Evolutionary conservation across 2,888 invertebrate species (phyloP).

Genomic region (Xiphydria camelus): DNA sequence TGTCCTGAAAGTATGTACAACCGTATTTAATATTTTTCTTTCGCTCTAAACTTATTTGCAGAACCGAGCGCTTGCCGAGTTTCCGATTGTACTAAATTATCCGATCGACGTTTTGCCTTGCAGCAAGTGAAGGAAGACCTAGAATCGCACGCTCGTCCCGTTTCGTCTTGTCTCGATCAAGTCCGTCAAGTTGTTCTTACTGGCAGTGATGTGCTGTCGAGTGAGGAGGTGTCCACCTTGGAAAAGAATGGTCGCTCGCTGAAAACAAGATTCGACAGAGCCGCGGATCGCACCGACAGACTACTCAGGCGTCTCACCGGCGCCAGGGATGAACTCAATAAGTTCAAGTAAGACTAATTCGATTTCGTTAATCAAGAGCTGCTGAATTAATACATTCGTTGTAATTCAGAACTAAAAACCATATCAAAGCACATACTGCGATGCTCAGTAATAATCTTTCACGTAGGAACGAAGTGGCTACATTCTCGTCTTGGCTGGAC

Average conservation of each 20-base stretch:
- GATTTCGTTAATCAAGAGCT: too few species aligned
- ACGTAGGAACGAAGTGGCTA: slow-evolving; percentile 76
- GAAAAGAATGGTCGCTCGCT: slow-evolving; percentile 86
- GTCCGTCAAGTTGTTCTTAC: slow-evolving; percentile 87
- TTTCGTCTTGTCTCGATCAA: slow-evolving; percentile 85
- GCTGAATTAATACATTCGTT: too few species aligned
- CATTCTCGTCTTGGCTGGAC: slow-evolving; percentile 84
- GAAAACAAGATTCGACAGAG: slow-evolving; percentile 80
- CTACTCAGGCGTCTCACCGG: slow-evolving; percentile 75
- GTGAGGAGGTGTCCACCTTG: slow-evolving; percentile 85
- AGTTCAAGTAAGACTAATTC: slow-evolving; percentile 66
- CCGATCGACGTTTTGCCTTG: too few species aligned
- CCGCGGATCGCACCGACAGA: slow-evolving; percentile 78
- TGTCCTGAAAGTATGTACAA: slow-evolving; percentile 75
- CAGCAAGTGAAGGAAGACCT: slow-evolving; percentile 89
- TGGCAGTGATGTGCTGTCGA: slow-evolving; percentile 88
- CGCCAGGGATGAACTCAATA: slow-evolving; percentile 85
- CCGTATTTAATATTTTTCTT: not conserved
- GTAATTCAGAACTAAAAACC: too few species aligned
- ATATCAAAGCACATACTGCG: too few species aligned
- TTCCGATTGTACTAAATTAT: too few species aligned
- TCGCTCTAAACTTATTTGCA: too few species aligned
- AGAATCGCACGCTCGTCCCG: slow-evolving; percentile 81
- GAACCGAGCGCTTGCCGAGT: too few species aligned
- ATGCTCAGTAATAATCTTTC: too few species aligned